phyloP scores from a whole-genome alignment of 2,888 invertebrate species.

The Eupeodes luniger region DNA sequence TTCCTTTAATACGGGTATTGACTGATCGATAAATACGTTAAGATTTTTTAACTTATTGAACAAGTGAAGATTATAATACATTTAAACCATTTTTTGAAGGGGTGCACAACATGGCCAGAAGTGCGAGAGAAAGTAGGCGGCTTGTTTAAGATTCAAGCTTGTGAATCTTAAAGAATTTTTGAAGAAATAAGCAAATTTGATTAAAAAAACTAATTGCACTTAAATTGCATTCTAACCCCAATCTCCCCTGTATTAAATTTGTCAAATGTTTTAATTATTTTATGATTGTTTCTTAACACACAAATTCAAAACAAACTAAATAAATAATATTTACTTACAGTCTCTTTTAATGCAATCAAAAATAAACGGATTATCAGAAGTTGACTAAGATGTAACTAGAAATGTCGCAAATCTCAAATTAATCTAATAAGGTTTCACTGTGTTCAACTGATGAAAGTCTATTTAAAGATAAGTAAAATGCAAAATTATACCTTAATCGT shows the following conservation, averaged over 20 bases:
- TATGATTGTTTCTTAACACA: neutral
- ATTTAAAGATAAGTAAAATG: conserved; percentile 6
- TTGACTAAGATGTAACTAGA: neutral
- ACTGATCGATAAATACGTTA: too few species aligned
- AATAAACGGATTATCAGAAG: conserved; percentile 6
- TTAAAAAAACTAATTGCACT: too few species aligned
- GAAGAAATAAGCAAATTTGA: too few species aligned
- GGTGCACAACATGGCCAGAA: too few species aligned
- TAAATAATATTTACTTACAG: conserved; percentile 18
- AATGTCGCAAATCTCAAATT: conserved; percentile 1
- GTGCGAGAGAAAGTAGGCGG: too few species aligned
- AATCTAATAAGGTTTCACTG: neutral
- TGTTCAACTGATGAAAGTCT: neutral
- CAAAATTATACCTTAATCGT: conserved; percentile 20
- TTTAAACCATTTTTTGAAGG: too few species aligned
- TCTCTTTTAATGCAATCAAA: neutral
- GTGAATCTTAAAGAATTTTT: too few species aligned
- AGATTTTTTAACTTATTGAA: too few species aligned
- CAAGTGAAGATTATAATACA: too few species aligned
- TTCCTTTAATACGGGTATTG: too few species aligned
- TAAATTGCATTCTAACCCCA: neutral
- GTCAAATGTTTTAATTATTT: neutral
- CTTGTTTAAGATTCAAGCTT: too few species aligned
- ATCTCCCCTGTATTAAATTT: neutral
- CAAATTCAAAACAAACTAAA: neutral